These are phyloP conservation scores for Phengaris arion DNA, from an alignment of 2,888 invertebrate genomes.

Conservation along the genomic window DNA sequence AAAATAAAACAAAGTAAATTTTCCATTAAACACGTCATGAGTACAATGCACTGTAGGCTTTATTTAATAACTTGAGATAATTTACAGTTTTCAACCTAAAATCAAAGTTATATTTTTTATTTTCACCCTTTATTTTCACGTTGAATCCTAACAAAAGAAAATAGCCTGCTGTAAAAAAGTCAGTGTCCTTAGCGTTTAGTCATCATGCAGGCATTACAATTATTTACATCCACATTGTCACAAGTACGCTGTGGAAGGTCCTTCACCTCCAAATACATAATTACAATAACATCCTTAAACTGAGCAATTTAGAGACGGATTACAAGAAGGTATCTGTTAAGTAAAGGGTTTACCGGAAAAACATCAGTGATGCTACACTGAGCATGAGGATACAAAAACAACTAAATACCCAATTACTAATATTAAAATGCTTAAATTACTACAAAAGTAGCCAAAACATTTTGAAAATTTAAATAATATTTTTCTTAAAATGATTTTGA, in stretches of 20 bases:
- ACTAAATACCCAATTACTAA: background rate
- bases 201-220: slow-evolving; percentile 14
- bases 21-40: no score
- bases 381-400: background rate
- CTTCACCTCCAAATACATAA: slow-evolving; percentile 5
- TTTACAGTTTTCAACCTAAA: background rate
- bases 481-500: no score
- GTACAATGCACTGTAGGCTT: no score
- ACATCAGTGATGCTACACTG: background rate
- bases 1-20: no score
- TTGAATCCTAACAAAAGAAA: slow-evolving; percentile 21
- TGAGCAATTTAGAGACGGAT: background rate
- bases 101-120: background rate
- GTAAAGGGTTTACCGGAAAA: background rate
- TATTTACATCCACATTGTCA: background rate
- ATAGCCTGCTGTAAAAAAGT: slow-evolving; percentile 19
- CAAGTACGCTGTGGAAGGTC: slow-evolving; percentile 1
- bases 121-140: background rate
- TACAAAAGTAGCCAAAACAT: background rate
- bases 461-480: no score
- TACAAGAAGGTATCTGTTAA: background rate
- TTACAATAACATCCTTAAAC: slow-evolving; percentile 12
- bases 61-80: no score
- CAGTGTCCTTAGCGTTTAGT: slow-evolving; percentile 25
- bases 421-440: background rate